phyloP scores from a whole-genome alignment of 1,140 invertebrate species.

The Zaprionus capensis region DNA sequence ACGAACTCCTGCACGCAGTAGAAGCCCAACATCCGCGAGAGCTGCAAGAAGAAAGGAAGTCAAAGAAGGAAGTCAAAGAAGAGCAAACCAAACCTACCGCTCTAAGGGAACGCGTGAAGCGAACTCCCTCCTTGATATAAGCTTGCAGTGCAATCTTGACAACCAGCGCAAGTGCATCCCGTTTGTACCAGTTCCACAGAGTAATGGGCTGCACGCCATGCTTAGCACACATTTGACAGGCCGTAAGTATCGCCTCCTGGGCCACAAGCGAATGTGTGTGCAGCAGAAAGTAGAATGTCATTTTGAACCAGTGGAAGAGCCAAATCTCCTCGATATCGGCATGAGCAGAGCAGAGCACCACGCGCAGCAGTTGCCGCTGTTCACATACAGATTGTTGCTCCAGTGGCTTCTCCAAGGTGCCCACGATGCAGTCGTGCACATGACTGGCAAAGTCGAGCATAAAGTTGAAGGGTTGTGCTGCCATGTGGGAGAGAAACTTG shows the following conservation, averaged over 20 bases:
- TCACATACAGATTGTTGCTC: conserved; percentile 26
- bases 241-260: conserved; percentile 86
- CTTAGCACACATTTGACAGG: conserved; percentile 86
- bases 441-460: conserved; percentile 37
- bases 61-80: too few relatives aligned
- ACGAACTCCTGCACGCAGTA: conserved; percentile 78
- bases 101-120: conserved; percentile 77
- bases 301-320: conserved; percentile 86
- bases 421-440: conserved; percentile 43
- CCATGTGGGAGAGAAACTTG: conserved; percentile 39
- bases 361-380: conserved; percentile 46
- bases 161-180: conserved; percentile 87
- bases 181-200: conserved; percentile 88
- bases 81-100: conserved; percentile 79
- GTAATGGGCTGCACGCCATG: conserved; percentile 86
- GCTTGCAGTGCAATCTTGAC: conserved; percentile 87
- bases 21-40: conserved; percentile 76
- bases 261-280: conserved; percentile 87
- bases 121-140: conserved; percentile 85
- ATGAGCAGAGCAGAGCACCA: conserved; percentile 57
- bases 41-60: conserved; percentile 31
- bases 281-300: conserved; percentile 88
- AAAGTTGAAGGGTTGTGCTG: conserved; percentile 21
- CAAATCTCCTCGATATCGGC: conserved; percentile 82
- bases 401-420: conserved; percentile 28